These are phyloP conservation scores for Pyrochroa serraticornis DNA, from an alignment of 2,888 invertebrate species.

Conservation along the genomic window DNA sequence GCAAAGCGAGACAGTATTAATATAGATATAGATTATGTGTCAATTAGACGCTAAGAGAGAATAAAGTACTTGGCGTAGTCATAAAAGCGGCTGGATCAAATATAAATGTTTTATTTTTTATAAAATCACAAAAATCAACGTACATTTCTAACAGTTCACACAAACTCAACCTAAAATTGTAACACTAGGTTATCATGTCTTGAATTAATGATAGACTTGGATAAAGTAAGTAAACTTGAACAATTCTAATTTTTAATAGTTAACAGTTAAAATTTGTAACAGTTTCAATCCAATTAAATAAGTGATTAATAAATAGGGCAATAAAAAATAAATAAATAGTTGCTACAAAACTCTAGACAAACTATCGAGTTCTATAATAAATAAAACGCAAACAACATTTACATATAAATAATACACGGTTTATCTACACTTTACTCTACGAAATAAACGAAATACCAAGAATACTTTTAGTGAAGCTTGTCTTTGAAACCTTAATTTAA, in stretches of 20 bases:
- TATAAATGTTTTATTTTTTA: conserved; percentile 47
- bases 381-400: conserved; percentile 51
- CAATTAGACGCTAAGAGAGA: too few species aligned
- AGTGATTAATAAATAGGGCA: conserved; percentile 16
- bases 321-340: conserved; percentile 34
- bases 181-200: conserved; percentile 18
- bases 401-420: conserved; percentile 41
- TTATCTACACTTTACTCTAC: conserved; percentile 23
- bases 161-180: conserved; percentile 50
- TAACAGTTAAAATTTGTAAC: conserved; percentile 31
- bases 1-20: too few species aligned
- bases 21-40: too few species aligned
- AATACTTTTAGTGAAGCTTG: conserved; percentile 20
- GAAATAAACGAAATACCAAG: conserved; percentile 27
- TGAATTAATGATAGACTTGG: conserved; percentile 23
- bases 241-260: conserved; percentile 39
- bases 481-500: conserved; percentile 46
- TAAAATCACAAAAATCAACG: conserved; percentile 59
- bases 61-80: too few species aligned
- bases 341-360: conserved; percentile 26
- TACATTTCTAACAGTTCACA: conserved; percentile 58
- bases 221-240: conserved; percentile 42
- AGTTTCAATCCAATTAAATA: conserved; percentile 40
- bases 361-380: conserved; percentile 34
- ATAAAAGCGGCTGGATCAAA: conserved; percentile 3